Conservation (phyloP, 2,888 invertebrate genomes). For the Cloeon dipterum region DNA sequence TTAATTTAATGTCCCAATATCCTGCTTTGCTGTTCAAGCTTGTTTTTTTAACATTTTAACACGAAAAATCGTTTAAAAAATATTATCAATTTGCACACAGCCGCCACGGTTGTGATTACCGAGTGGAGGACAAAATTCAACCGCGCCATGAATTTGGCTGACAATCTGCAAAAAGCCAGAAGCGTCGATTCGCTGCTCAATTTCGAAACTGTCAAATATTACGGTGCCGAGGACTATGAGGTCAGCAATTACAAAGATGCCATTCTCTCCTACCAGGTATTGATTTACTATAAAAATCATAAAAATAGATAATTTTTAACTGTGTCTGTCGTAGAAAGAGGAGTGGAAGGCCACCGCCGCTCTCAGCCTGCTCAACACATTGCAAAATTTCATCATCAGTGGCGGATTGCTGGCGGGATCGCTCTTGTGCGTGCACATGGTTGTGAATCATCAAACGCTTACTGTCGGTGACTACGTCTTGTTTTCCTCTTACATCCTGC, state of each 20-base stretch:
- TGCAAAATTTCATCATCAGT: slow-evolving; percentile 80
- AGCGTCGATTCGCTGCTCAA: slow-evolving; percentile 92
- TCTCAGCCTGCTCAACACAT: slow-evolving; percentile 68
- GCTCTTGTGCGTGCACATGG: slow-evolving; percentile 70
- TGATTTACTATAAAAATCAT: neutral
- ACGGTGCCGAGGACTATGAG: slow-evolving; percentile 84
- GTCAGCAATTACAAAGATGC: slow-evolving; percentile 61
- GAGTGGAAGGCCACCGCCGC: slow-evolving; percentile 77
- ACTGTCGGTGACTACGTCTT: slow-evolving; percentile 92
- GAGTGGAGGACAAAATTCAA: slow-evolving; percentile 96
- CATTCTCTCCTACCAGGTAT: slow-evolving; percentile 64
- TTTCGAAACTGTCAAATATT: slow-evolving; percentile 98
- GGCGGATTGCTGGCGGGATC: slow-evolving; percentile 68
- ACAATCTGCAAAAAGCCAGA: slow-evolving; percentile 75
- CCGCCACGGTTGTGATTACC: slow-evolving; percentile 67
- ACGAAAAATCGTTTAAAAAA: too few relatives aligned
- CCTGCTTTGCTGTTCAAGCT: too few relatives aligned
- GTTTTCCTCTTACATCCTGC: slow-evolving; percentile 84
- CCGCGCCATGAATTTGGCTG: slow-evolving; percentile 78
- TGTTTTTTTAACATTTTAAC: too few relatives aligned
- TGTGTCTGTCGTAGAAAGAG: slow-evolving; percentile 32
- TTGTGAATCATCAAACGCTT: slow-evolving; percentile 39
- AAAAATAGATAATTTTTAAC: neutral
- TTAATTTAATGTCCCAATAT: too few relatives aligned
- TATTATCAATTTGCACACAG: slow-evolving; percentile 21